Base-by-base conservation (phyloP, 2,888 invertebrate species). In the Cosmia trapezina region DNA sequence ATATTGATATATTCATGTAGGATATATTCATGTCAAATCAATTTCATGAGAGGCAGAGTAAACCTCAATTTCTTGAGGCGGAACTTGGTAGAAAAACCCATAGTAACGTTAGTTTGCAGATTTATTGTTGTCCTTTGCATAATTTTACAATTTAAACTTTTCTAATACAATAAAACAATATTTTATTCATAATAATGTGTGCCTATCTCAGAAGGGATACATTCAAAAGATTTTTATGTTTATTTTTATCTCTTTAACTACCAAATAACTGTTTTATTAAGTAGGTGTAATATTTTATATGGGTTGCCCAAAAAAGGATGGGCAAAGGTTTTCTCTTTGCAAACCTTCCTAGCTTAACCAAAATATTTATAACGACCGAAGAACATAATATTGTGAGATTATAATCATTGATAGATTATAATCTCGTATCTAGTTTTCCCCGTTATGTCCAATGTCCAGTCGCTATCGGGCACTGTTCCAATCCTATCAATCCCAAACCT, bases 81-180 rank as follows among this genome's bases (percentile, higher is more conserved):
- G 37, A 74, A 47, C 37, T 54, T 4, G 1, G 7, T 33, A 47
- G 9, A 56, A 14, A 78, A 51, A 19, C 51, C 45, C 57, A 51
- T 37, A 63, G 51, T 12, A 28, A 71, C 45, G 11, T 57, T 62
- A 28, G 51, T 57, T 43, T 17, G 0, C 7, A 47, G 57, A 56
- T 81, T 81, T 81, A 81, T 82, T 82, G 56, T 72, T 53, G 12
- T 49, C 11, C 4, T 63, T 41, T 33, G 82, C 71, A 79, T 79
- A 77, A 79, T 81, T 70, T 81, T 17, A 33, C 51, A 62, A 82
- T 80, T 62, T 74, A 59, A 72, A 33, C 45, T 54, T 54, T 66
- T 68, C 57, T 43, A 59, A 53, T 70, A 60, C 33, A 64, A 47
- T 53, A 33, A 19, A 59, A 49, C 9, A 65, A 61, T 62, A 65